Evolutionary conservation across 2,888 invertebrate species (phyloP).

Genomic region (Epinotia ramella): DNA sequence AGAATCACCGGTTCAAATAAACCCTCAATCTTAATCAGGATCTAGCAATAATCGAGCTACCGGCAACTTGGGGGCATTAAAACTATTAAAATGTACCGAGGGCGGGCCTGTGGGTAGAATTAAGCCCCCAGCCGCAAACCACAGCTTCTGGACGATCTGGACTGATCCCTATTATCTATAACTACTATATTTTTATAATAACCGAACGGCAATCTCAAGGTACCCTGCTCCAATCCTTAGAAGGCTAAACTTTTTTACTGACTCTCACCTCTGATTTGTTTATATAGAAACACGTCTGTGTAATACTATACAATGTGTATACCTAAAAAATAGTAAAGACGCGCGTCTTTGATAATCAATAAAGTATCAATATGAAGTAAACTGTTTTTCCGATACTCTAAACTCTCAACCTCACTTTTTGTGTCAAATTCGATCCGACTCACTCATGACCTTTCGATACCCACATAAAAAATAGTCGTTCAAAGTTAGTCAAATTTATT

Average conservation of each 20-base stretch:
- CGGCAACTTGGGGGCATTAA: conserved; percentile 70
- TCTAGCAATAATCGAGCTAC: conserved; percentile 57
- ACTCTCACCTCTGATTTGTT: background rate
- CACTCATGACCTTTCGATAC: conserved; percentile 18
- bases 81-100: conserved; percentile 78
- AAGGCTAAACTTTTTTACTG: conserved; percentile 2
- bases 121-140: conserved; percentile 78
- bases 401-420: conserved; percentile 16
- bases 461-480: background rate
- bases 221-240: conserved; percentile 1
- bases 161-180: conserved; percentile 65
- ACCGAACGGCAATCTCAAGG: conserved; percentile 10
- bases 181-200: conserved; percentile 67
- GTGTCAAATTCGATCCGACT: conserved; percentile 1
- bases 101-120: conserved; percentile 71
- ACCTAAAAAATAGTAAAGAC: background rate
- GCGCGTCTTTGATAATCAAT: conserved; percentile 11
- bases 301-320: no score
- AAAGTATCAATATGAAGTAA: conserved; percentile 3
- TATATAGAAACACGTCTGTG: background rate
- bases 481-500: conserved; percentile 9
- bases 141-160: conserved; percentile 77
- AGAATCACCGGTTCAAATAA: conserved; percentile 18
- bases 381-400: conserved; percentile 13
- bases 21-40: conserved; percentile 53